Evolutionary conservation across 1,140 invertebrate genomes (phyloP), one percentile per base, ranked within the genome.

Genomic region (Gryon sp.): DNA sequence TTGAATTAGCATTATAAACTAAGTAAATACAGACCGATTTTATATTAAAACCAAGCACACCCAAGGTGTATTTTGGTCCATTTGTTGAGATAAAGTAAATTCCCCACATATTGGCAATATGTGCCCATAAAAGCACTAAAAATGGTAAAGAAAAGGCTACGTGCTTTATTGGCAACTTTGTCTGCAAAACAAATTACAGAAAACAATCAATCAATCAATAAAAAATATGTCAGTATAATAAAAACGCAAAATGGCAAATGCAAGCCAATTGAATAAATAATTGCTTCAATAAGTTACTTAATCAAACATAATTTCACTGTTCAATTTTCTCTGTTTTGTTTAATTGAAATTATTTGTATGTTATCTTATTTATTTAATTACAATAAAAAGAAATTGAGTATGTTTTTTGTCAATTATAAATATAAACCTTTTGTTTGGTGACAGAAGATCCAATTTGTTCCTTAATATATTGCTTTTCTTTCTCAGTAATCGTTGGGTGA

Each of bases 61-160:
- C 92, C 24, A 94, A 92, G 74, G 98, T 92, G 84, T 97, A 98
- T 53, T 95, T 96, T 0, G 97, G 97, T 3, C 97, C 93, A 43
- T 94, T 93, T 0, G 94, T 97, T 65, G 98, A 91, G 74, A 98
- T 92, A 72, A 95, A 93, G 73, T 93, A 94, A 73, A 97, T 87
- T 3, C 93, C 93, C 93, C 93, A 95, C 80, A 94, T 89, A 72
- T 93, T 94, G 18, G 93, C 93, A 78, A 93, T 93, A 72, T 95
- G 93, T n/a, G 93, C 85, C 62, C 92, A 84, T 3, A 91, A 69
- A 62, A 94, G 85, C 0, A 91, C 91, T 84, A 93, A 89, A 81
- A 94, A 94, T 19, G 93, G 93, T 24, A 92, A 65, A 0, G 93
- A 94, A 1, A 90, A 89, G 0, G 90, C 72, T 14, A 94, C 91